phyloP scores from a whole-genome alignment of 1,140 invertebrate genomes.

The Pseudomyrmex pallidus region DNA sequence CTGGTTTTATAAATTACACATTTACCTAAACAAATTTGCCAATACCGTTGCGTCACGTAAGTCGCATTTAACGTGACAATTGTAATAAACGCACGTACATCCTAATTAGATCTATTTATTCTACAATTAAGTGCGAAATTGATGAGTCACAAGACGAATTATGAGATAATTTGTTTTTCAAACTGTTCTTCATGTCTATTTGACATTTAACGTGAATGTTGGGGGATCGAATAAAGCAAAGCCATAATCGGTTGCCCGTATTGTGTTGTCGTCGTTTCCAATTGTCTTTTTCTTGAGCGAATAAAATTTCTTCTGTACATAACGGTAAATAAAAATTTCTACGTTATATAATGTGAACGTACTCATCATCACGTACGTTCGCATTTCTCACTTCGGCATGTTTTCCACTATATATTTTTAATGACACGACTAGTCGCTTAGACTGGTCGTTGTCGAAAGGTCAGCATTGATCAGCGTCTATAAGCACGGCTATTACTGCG shows the following conservation, averaged over 20 bases:
- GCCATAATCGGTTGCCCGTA: constrained; percentile 1
- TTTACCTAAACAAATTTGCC: neutral
- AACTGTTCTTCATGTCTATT: neutral
- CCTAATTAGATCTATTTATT: constrained; percentile 25
- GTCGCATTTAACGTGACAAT: constrained; percentile 23
- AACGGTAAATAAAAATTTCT: neutral
- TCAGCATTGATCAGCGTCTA: constrained; percentile 55
- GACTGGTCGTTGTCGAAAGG: constrained; percentile 46
- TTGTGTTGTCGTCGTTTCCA: neutral
- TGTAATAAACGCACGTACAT: constrained; percentile 4
- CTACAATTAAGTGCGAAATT: neutral
- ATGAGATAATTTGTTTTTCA: neutral
- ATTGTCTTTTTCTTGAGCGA: neutral
- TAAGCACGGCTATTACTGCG: constrained; percentile 20
- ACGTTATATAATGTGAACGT: neutral
- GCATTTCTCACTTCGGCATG: constrained; percentile 23
- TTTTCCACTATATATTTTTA: constrained; percentile 65
- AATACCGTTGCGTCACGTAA: constrained; percentile 8
- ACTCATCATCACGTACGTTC: neutral
- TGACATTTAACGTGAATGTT: neutral
- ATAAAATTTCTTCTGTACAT: neutral
- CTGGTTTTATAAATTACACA: neutral
- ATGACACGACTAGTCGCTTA: constrained; percentile 50
- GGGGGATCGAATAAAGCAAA: constrained; percentile 14
- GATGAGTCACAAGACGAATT: neutral